These are phyloP conservation scores for Lasioglossum zephyrum DNA, from an alignment of 2,888 invertebrate genomes.

Conservation along the genomic window DNA sequence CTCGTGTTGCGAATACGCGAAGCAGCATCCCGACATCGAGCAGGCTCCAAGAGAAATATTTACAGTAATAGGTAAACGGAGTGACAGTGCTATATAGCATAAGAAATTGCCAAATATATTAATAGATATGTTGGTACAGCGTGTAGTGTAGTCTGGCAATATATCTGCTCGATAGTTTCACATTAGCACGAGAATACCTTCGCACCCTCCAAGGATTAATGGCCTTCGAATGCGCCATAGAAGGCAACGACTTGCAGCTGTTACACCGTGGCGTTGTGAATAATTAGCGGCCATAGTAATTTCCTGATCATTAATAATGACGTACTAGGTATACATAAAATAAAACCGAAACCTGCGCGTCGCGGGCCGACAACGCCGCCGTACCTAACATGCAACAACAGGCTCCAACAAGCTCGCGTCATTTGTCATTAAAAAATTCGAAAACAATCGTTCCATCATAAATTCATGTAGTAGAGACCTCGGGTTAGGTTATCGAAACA, in stretches of 20 bases:
- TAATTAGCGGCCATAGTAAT: constrained; percentile 70
- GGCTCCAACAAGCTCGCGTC: background rate
- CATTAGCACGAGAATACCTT: constrained; percentile 63
- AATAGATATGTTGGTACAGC: constrained; percentile 47
- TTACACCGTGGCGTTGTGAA: constrained; percentile 65
- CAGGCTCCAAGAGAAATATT: constrained; percentile 24
- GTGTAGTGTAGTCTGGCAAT: constrained; percentile 52
- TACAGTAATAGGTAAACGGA: constrained; percentile 30
- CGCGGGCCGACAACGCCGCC: background rate
- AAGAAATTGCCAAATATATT: constrained; percentile 54
- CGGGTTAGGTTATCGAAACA: constrained; percentile 75
- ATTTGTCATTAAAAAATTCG: constrained; percentile 5
- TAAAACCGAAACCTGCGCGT: constrained; percentile 44
- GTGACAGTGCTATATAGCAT: constrained; percentile 24
- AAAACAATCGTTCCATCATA: constrained; percentile 71
- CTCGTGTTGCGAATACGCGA: background rate
- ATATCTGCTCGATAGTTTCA: constrained; percentile 67
- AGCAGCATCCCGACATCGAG: background rate
- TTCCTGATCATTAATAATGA: constrained; percentile 67
- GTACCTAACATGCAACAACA: background rate
- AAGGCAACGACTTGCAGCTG: constrained; percentile 73
- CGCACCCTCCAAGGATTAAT: constrained; percentile 67
- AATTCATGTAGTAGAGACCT: constrained; percentile 80
- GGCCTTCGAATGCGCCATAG: constrained; percentile 69
- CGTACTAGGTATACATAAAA: constrained; percentile 45